phyloP scores from a whole-genome alignment of 2,113 vertebrate genomes.

The Thymallus thymallus region DNA sequence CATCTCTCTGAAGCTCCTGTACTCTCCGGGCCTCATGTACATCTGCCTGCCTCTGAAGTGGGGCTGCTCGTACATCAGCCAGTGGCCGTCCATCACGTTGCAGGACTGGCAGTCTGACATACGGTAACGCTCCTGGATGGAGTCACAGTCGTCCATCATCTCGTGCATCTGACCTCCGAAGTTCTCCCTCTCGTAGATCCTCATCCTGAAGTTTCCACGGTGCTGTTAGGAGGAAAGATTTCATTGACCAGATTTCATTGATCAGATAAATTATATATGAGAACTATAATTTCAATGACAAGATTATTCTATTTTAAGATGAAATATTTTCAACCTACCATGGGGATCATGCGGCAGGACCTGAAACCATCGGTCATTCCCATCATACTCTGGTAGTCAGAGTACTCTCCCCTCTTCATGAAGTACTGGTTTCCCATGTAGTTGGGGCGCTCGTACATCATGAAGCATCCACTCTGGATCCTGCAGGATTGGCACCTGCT shows the following conservation, averaged over 20 bases:
- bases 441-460: constrained; percentile 70
- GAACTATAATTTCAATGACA: not conserved
- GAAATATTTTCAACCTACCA: not conserved
- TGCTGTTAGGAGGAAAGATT: constrained; percentile 42
- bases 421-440: constrained; percentile 68
- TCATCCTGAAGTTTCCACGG: constrained; percentile 51
- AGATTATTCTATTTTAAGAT: not conserved
- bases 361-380: constrained; percentile 39
- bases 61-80: constrained; percentile 60
- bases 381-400: constrained; percentile 57
- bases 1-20: constrained; percentile 19
- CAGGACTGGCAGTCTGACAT: constrained; percentile 58
- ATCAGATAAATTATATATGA: not conserved
- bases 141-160: constrained; percentile 63
- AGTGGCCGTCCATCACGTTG: constrained; percentile 58
- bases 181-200: constrained; percentile 66
- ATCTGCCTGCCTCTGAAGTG: constrained; percentile 26
- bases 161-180: constrained; percentile 56
- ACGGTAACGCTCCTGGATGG: constrained; percentile 57
- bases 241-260: too few species aligned
- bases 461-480: constrained; percentile 68
- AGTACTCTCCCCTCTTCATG: constrained; percentile 68
- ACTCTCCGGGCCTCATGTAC: constrained; percentile 22
- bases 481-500: constrained; percentile 60
- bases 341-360: constrained; percentile 49